These are phyloP conservation scores for Cyprinodon variegatus DNA, from an alignment of 2,113 vertebrate species.

Conservation along the genomic window DNA sequence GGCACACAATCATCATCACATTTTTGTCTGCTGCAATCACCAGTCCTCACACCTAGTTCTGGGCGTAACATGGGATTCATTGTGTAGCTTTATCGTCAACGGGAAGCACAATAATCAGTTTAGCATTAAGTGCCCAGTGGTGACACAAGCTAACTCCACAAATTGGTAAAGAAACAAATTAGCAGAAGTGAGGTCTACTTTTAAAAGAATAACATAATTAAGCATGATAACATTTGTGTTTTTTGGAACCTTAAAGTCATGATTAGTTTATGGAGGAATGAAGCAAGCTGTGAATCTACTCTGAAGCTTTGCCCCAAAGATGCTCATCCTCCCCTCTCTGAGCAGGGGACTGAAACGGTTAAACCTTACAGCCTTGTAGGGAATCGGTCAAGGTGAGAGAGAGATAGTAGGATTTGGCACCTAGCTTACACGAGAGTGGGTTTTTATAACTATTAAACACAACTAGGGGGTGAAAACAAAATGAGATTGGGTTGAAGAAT, in stretches of 20 bases:
- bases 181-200: conserved; percentile 63
- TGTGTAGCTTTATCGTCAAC: conserved; percentile 51
- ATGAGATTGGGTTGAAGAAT: conserved; percentile 36
- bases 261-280: conserved; percentile 61
- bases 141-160: conserved; percentile 56
- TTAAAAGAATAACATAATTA: conserved; percentile 65
- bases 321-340: conserved; percentile 56
- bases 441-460: conserved; percentile 26
- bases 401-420: conserved; percentile 26
- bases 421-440: conserved; percentile 33
- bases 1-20: conserved; percentile 61
- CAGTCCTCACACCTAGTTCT: conserved; percentile 63
- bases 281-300: conserved; percentile 77
- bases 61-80: conserved; percentile 46
- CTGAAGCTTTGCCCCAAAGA: conserved; percentile 79
- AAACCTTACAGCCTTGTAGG: conserved; percentile 39
- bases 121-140: conserved; percentile 41
- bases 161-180: conserved; percentile 60
- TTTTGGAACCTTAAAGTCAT: conserved; percentile 61
- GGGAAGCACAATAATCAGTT: conserved; percentile 56
- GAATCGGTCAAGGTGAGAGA: conserved; percentile 27
- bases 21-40: conserved; percentile 64
- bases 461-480: neutral
- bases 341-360: conserved; percentile 68
- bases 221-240: conserved; percentile 70